Evolutionary conservation across 2,113 vertebrate genomes (phyloP).

Genomic region (Nannobrachium achirus): DNA sequence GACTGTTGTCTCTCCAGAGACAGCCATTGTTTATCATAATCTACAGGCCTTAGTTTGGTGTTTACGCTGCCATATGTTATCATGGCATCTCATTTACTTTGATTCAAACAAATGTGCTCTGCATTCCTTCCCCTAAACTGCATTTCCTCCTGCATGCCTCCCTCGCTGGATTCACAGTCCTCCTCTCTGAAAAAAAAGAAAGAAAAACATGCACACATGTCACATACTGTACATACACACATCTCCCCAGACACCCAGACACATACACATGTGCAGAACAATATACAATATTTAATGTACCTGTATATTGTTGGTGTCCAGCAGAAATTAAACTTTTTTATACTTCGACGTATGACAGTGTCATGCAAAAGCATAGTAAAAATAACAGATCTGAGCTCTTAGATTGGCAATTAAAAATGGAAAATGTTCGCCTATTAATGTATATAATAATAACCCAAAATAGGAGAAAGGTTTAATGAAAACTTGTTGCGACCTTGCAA

Average conservation of each 20-base stretch:
- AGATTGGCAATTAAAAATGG: too few relatives aligned
- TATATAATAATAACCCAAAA: too few relatives aligned
- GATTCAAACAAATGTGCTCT: slow-evolving; percentile 30
- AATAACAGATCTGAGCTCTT: too few relatives aligned
- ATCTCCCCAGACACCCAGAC: neutral
- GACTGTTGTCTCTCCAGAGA: slow-evolving; percentile 22
- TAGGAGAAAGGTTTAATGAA: too few relatives aligned
- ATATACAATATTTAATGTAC: neutral
- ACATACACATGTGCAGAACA: neutral
- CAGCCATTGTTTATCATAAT: slow-evolving; percentile 24
- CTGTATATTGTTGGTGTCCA: too few relatives aligned
- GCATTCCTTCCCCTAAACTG: slow-evolving; percentile 1
- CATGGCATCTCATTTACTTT: slow-evolving; percentile 23
- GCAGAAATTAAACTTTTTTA: neutral
- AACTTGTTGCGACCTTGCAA: too few relatives aligned
- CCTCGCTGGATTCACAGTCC: neutral
- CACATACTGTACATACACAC: too few relatives aligned
- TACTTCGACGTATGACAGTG: too few relatives aligned
- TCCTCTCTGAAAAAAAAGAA: neutral
- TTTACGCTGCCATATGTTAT: slow-evolving; percentile 40
- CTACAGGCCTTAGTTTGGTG: neutral
- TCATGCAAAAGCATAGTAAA: neutral
- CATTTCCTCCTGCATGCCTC: slow-evolving; percentile 9
- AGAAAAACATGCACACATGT: slow-evolving; percentile 11
- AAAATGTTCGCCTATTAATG: too few relatives aligned